phyloP scores from a whole-genome alignment of 1,140 invertebrate genomes.

The Anastatus disparis region DNA sequence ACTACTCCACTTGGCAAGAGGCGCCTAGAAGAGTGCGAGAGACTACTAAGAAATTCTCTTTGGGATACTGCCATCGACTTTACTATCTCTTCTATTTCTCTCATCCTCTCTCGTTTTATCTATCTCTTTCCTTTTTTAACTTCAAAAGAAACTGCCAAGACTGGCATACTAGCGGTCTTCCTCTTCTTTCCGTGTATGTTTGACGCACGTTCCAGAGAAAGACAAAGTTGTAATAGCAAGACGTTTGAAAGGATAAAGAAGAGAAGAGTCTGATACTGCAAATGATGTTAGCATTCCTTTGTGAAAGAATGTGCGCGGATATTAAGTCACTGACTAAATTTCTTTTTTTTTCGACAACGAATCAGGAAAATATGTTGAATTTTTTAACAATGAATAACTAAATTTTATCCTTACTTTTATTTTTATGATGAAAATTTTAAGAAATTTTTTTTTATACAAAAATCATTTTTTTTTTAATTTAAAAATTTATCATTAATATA shows the following conservation, averaged over 20 bases:
- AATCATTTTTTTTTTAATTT: too few relatives aligned
- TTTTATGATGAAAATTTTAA: too few relatives aligned
- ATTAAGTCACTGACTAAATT: not conserved
- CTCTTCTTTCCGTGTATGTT: not conserved
- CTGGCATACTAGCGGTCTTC: not conserved
- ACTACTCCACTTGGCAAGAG: slow-evolving; percentile 59
- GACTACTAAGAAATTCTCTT: slow-evolving; percentile 64
- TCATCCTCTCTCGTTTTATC: not conserved
- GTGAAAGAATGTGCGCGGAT: not conserved
- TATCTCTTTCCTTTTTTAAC: not conserved
- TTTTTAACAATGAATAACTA: too few relatives aligned
- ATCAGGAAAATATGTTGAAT: too few relatives aligned
- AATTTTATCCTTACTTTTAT: too few relatives aligned
- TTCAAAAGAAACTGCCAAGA: slow-evolving; percentile 30
- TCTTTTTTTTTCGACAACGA: not conserved
- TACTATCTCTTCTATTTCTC: slow-evolving; percentile 17
- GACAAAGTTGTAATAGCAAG: not conserved
- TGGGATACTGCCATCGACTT: slow-evolving; percentile 60
- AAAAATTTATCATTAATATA: too few relatives aligned
- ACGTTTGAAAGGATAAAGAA: not conserved
- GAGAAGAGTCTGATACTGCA: not conserved
- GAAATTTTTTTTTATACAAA: too few relatives aligned
- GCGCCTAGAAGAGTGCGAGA: slow-evolving; percentile 49
- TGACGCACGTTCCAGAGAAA: slow-evolving; percentile 1
- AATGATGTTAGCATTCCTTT: slow-evolving; percentile 26